phyloP scores from a whole-genome alignment of 2,797 vertebrate species.

The Danio kyathit region DNA sequence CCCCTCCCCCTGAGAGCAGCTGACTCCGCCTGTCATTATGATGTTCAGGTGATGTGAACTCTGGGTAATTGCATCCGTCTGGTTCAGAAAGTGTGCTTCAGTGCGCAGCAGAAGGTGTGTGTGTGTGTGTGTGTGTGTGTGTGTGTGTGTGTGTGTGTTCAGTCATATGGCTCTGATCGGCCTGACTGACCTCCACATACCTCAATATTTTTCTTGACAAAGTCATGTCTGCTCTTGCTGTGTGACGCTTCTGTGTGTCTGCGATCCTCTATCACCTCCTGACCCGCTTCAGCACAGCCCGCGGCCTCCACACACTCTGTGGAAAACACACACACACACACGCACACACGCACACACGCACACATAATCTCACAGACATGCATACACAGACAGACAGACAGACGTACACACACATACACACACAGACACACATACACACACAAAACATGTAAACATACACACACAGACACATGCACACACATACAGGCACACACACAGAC shows the following conservation, averaged over 20 bases:
- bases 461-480: no score
- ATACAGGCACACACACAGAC: neutral
- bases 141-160: constrained; percentile 11
- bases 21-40: neutral
- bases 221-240: constrained; percentile 81
- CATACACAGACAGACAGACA: neutral
- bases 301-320: constrained; percentile 49
- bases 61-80: no score
- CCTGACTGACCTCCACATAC: constrained; percentile 81
- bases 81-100: no score
- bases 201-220: constrained; percentile 92
- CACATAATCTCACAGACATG: neutral
- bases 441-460: no score
- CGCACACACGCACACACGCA: neutral
- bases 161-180: constrained; percentile 52
- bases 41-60: neutral
- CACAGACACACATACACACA: no score
- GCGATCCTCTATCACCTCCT: constrained; percentile 60
- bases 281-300: constrained; percentile 56
- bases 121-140: no score
- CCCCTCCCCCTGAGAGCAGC: neutral
- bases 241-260: constrained; percentile 60
- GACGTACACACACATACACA: no score
- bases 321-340: neutral
- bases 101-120: no score